Evolutionary conservation across 2,888 invertebrate species (phyloP).

Genomic region (Eucera pruinosa): DNA sequence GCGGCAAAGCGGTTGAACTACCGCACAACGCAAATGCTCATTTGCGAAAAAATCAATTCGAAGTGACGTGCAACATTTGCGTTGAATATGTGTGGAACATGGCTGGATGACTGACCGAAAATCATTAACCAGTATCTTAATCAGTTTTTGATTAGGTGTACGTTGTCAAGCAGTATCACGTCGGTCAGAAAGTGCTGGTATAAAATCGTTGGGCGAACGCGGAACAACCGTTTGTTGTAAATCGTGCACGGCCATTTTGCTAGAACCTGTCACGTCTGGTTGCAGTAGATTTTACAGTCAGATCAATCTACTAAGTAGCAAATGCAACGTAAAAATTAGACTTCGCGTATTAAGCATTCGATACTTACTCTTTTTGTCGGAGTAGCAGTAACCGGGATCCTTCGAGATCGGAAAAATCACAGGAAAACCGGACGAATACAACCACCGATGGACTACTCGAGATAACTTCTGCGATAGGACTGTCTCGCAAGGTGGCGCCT

Average conservation of each 20-base stretch:
- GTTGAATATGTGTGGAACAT: constrained; percentile 33
- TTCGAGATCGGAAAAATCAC: constrained; percentile 66
- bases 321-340: constrained; percentile 7
- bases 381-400: constrained; percentile 66
- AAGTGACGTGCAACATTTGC: constrained; percentile 68
- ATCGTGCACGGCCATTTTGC: constrained; percentile 82
- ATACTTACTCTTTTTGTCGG: constrained; percentile 73
- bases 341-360: background rate
- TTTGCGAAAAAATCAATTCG: constrained; percentile 76
- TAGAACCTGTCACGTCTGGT: constrained; percentile 79
- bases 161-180: constrained; percentile 40
- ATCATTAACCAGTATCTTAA: constrained; percentile 7
- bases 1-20: constrained; percentile 48
- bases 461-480: constrained; percentile 78
- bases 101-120: constrained; percentile 29
- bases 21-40: constrained; percentile 67
- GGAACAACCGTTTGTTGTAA: constrained; percentile 77
- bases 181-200: background rate
- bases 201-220: constrained; percentile 37
- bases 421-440: constrained; percentile 73
- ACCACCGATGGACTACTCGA: constrained; percentile 74
- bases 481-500: constrained; percentile 78
- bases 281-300: constrained; percentile 49
- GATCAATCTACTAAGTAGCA: constrained; percentile 12
- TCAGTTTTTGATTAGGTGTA: constrained; percentile 5